phyloP scores from a whole-genome alignment of 2,797 vertebrate species.

The Aratinga solstitialis region DNA sequence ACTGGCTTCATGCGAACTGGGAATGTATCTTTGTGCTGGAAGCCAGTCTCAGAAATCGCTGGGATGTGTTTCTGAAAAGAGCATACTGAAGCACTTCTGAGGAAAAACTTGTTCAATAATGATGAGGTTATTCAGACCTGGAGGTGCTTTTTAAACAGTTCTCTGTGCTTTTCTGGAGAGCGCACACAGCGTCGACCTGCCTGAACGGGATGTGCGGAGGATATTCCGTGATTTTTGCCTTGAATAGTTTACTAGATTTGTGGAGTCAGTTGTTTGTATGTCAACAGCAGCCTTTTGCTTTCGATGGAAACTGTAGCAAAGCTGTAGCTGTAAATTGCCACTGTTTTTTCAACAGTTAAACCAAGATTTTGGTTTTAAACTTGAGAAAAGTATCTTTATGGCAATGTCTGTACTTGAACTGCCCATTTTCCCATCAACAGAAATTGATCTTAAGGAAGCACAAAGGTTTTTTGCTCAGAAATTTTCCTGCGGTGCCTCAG shows the following conservation, averaged over 20 bases:
- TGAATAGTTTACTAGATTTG: background rate
- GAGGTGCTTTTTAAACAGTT: background rate
- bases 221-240: background rate
- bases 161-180: background rate
- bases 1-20: background rate
- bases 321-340: background rate
- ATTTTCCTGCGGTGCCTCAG: conserved; percentile 98
- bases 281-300: background rate
- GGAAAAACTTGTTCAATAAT: background rate
- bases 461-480: conserved; percentile 99
- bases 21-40: background rate
- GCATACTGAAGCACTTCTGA: background rate
- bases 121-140: background rate
- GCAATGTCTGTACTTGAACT: background rate
- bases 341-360: background rate
- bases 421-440: conserved; percentile 70
- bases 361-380: background rate
- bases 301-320: background rate
- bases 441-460: conserved; percentile 98
- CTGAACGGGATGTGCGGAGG: rapidly evolving
- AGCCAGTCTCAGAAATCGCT: background rate
- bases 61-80: background rate
- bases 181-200: rapidly evolving
- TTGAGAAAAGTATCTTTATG: background rate
- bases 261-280: background rate